phyloP scores from a whole-genome alignment of 2,797 vertebrate species.

The Falco peregrinus region DNA sequence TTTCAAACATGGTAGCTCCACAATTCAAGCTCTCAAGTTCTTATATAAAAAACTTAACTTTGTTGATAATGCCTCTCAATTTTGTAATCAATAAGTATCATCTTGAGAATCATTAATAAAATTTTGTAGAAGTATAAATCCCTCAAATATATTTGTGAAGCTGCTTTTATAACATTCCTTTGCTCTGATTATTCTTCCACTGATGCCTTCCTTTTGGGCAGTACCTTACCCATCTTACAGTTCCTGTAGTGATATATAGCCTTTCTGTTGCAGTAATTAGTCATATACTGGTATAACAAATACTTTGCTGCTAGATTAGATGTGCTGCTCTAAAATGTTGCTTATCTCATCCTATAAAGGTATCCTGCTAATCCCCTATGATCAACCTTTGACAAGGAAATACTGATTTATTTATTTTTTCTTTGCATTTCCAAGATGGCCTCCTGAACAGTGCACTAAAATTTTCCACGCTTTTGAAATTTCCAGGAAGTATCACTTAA shows the following conservation, averaged over 20 bases:
- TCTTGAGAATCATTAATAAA: neutral
- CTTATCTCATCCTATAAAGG: neutral
- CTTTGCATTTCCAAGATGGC: neutral
- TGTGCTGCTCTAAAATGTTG: neutral
- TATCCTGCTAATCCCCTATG: neutral
- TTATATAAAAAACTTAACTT: neutral
- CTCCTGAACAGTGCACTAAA: neutral
- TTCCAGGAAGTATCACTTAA: neutral
- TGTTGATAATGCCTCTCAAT: neutral
- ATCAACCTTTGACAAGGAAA: constrained; percentile 28
- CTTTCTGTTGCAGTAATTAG: neutral
- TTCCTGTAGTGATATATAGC: neutral
- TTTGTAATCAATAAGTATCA: neutral
- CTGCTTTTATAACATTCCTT: neutral
- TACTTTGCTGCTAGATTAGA: neutral
- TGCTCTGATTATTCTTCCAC: neutral
- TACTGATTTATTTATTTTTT: neutral
- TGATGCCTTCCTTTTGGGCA: neutral
- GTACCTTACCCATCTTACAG: neutral
- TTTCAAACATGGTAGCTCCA: neutral
- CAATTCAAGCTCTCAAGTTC: neutral
- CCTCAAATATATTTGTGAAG: neutral
- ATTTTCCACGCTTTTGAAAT: neutral
- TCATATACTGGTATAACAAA: neutral
- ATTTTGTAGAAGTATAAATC: neutral